Conservation (phyloP, 2,113 vertebrate genomes). For the Accipiter cooperii region DNA sequence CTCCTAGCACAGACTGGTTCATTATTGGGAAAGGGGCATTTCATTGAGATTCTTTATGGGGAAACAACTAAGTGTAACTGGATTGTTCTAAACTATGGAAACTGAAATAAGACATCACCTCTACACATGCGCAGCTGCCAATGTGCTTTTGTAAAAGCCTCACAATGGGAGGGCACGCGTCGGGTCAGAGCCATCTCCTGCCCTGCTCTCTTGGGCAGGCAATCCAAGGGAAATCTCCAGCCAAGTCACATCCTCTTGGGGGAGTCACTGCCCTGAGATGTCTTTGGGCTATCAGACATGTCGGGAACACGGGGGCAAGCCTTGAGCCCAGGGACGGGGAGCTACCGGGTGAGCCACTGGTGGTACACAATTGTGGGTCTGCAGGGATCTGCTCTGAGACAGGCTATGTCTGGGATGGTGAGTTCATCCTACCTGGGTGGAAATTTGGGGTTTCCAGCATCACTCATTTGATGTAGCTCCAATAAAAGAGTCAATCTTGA, state of each 20-base stretch:
- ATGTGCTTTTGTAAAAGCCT: not conserved
- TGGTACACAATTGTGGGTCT: accelerated
- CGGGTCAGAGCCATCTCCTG: not conserved
- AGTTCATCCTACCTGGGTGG: not conserved
- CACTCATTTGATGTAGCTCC: not conserved
- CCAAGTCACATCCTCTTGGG: not conserved
- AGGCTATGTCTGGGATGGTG: not conserved
- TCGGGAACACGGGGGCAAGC: not conserved
- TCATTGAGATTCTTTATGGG: not conserved
- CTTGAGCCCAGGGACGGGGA: not conserved
- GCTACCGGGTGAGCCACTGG: accelerated
- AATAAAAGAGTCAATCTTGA: not conserved
- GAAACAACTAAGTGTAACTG: not conserved
- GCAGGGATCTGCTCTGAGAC: not conserved
- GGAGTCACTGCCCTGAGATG: not conserved
- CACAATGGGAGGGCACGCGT: accelerated
- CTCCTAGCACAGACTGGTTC: not conserved
- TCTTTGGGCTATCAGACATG: not conserved
- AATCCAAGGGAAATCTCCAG: not conserved
- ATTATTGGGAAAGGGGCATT: not conserved
- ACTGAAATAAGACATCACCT: not conserved
- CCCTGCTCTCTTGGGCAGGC: not conserved
- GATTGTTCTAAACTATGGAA: not conserved
- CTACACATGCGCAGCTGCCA: not conserved
- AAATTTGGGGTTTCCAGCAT: not conserved